A percentile compares a stretch with the other conserved stretches of the same genome.
Conservation (phyloP, 1,140 invertebrate species). For the Atta cephalotes region DNA sequence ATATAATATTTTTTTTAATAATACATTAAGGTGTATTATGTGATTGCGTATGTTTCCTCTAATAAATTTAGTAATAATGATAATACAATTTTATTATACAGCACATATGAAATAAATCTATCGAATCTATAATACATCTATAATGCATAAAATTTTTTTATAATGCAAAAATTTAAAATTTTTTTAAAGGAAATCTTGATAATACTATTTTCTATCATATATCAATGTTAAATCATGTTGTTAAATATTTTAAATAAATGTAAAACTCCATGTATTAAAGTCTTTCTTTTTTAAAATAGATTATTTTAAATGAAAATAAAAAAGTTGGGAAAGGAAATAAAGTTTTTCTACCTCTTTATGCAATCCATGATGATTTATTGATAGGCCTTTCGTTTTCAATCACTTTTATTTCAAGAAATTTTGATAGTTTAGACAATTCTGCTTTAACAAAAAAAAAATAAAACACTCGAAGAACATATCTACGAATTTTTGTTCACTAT, state of each 20-base stretch:
- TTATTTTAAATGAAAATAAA: background rate
- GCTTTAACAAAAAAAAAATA: background rate
- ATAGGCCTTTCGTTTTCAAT: background rate
- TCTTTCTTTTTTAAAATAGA: background rate
- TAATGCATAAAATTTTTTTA: background rate
- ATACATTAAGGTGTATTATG: background rate
- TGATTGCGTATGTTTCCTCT: background rate
- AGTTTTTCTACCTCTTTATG: background rate
- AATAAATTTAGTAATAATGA: background rate
- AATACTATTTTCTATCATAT: background rate
- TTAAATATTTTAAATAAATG: background rate
- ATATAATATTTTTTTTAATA: background rate
- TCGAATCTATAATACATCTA: background rate
- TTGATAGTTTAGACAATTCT: background rate
- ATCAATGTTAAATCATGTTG: no score
- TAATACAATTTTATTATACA: background rate
- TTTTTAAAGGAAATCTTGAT: background rate
- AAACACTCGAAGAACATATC: background rate
- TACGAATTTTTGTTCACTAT: background rate
- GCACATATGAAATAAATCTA: background rate
- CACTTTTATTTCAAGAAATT: background rate
- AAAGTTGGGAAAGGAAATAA: background rate
- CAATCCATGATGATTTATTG: background rate
- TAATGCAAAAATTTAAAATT: background rate
- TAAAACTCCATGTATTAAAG: background rate